Conservation (phyloP, 2,888 invertebrate species). For the Melieria picta region DNA sequence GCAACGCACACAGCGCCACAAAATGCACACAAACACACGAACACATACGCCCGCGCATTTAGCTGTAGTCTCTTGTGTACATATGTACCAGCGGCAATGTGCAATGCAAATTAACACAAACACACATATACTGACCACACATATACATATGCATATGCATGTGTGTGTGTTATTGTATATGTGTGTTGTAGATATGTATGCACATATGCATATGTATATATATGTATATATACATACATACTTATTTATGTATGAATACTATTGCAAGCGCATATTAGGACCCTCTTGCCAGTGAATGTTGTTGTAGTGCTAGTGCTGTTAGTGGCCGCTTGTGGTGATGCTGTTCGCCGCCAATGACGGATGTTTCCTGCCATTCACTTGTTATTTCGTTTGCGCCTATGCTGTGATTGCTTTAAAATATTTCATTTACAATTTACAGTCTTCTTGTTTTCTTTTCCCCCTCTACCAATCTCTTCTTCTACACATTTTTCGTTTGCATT, state of each 20-base stretch:
- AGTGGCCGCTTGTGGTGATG: no score
- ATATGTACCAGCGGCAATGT: not conserved
- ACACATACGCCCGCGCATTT: conserved; percentile 5
- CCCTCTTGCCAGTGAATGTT: not conserved
- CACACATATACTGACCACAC: conserved; percentile 2
- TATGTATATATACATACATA: conserved; percentile 27
- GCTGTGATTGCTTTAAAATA: no score
- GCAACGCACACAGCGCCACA: not conserved
- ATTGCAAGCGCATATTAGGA: no score
- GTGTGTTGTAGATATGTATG: not conserved
- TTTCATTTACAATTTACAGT: no score
- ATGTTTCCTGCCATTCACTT: no score
- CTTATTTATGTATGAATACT: conserved; percentile 27
- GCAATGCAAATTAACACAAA: conserved; percentile 6
- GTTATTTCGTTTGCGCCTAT: no score
- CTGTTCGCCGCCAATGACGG: no score
- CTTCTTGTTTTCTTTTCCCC: no score
- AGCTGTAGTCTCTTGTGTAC: not conserved
- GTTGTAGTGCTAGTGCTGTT: no score
- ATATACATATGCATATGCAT: conserved; percentile 17
- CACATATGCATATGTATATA: conserved; percentile 16
- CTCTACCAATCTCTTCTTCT: no score
- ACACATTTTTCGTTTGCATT: no score
- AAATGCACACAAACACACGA: conserved; percentile 7
- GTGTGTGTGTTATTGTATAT: not conserved